Evolutionary conservation across 1,140 invertebrate species (phyloP).

Genomic region (Brachionus asplanchnoidis): DNA sequence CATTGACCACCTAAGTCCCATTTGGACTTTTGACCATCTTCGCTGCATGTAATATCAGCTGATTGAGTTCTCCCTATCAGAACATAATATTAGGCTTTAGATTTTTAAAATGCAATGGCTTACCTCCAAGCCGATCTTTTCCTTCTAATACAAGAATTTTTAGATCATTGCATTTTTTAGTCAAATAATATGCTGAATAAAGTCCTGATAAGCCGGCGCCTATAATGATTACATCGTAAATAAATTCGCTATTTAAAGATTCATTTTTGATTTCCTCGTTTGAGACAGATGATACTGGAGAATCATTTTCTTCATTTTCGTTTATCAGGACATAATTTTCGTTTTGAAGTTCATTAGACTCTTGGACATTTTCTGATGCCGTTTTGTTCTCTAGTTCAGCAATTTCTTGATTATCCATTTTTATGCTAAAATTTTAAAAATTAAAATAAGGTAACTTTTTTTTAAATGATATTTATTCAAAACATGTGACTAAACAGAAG

Average conservation of each 20-base stretch:
- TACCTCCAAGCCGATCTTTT: constrained; percentile 52
- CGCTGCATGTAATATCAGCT: constrained; percentile 45
- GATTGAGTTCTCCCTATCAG: constrained; percentile 46
- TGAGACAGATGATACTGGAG: neutral
- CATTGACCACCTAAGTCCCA: constrained; percentile 55
- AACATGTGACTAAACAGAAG: neutral
- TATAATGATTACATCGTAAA: constrained; percentile 51
- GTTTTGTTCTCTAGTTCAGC: neutral
- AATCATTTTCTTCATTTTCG: neutral
- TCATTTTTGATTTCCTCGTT: neutral
- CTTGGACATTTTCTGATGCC: neutral
- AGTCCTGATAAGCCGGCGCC: constrained; percentile 54
- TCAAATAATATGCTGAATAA: constrained; percentile 49
- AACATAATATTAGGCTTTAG: neutral
- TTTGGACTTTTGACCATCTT: constrained; percentile 45
- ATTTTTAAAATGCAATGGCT: neutral
- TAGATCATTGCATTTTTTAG: constrained; percentile 47
- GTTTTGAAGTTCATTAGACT: neutral
- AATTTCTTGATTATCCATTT: neutral
- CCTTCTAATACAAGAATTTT: constrained; percentile 51
- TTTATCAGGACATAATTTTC: neutral
- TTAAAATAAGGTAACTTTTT: neutral
- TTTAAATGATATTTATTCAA: neutral
- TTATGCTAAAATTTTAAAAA: neutral
- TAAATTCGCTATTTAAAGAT: neutral